Percentiles rank a stretch among this genome's conserved stretches.
These are phyloP conservation scores for Onychorhynchus coronatus DNA, from an alignment of 2,113 vertebrate genomes.

Conservation along the genomic window DNA sequence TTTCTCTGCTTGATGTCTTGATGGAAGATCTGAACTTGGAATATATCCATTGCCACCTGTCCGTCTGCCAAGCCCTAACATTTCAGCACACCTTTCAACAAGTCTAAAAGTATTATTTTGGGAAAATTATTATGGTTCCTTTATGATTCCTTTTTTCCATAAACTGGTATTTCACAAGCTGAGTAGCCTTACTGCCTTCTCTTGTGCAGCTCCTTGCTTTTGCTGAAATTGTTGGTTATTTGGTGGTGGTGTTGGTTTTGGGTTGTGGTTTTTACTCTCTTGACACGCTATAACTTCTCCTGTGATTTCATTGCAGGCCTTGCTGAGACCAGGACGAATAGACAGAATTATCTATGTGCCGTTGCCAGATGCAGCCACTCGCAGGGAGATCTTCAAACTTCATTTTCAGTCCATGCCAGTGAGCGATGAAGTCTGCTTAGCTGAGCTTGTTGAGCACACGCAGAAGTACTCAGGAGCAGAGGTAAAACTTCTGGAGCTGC, in stretches of 20 bases:
- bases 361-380: conserved; percentile 85
- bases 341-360: conserved; percentile 94
- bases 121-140: background rate
- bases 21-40: background rate
- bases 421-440: conserved; percentile 75
- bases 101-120: conserved; percentile 33
- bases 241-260: background rate
- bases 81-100: conserved; percentile 41
- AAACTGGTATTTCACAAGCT: background rate
- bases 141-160: conserved; percentile 27
- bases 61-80: background rate
- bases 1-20: background rate
- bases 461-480: conserved; percentile 92
- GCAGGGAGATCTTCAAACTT: conserved; percentile 86
- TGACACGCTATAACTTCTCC: background rate
- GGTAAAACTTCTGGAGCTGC: conserved; percentile 66
- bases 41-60: background rate
- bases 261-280: background rate
- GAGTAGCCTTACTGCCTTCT: background rate
- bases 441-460: conserved; percentile 79
- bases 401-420: conserved; percentile 86
- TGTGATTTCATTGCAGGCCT: conserved; percentile 75
- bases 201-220: background rate
- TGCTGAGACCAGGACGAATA: conserved; percentile 94
- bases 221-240: background rate